Conservation (phyloP, 2,113 vertebrate species). For the Onychostruthus taczanowskii region DNA sequence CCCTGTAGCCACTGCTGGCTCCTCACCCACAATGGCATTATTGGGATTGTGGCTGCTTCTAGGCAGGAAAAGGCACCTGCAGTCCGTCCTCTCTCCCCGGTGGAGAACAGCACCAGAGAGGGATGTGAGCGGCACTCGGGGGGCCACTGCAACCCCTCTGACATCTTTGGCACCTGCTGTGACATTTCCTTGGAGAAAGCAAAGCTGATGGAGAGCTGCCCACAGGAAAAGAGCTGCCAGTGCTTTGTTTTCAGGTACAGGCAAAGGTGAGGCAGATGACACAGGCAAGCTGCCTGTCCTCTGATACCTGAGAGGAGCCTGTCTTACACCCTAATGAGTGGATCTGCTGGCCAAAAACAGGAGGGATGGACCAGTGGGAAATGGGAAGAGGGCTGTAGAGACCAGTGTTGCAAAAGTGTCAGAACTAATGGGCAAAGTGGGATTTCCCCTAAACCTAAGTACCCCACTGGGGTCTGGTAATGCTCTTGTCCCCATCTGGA, state of each 20-base stretch:
- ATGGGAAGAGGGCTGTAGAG: background rate
- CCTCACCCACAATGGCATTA: background rate
- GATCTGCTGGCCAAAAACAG: background rate
- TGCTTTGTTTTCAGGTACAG: background rate
- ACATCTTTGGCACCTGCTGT: background rate
- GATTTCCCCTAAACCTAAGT: background rate
- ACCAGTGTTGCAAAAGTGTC: background rate
- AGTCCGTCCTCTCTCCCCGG: rapidly evolving
- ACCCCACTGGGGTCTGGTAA: background rate
- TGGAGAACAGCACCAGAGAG: background rate
- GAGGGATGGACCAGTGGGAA: background rate
- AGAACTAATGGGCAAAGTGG: background rate
- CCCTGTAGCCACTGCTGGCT: background rate
- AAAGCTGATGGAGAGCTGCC: background rate
- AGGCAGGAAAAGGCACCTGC: background rate
- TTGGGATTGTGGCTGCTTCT: background rate
- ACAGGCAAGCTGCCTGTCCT: background rate
- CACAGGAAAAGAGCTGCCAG: background rate
- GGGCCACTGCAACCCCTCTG: background rate
- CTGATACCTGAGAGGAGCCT: background rate
- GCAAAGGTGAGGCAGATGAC: background rate
- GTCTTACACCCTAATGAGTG: background rate
- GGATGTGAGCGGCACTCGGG: background rate
- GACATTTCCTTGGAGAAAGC: background rate
- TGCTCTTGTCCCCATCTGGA: background rate